phyloP scores from a whole-genome alignment of 2,888 invertebrate genomes.

The Nebria brevicollis region DNA sequence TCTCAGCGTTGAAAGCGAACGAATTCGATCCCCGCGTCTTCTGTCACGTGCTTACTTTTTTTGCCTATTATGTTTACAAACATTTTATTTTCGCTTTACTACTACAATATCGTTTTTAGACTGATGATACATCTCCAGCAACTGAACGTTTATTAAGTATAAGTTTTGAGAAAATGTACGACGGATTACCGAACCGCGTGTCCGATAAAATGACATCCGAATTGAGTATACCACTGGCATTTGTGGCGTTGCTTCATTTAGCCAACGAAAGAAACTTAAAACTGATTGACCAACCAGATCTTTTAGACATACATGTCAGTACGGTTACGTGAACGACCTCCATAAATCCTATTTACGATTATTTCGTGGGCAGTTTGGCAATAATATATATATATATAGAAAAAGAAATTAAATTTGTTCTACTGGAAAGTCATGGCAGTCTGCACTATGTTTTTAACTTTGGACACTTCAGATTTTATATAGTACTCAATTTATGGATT shows the following conservation, averaged over 20 bases:
- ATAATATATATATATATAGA: background rate
- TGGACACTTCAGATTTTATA: no score
- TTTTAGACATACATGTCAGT: slow-evolving; percentile 60
- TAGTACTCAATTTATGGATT: no score
- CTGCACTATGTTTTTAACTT: no score
- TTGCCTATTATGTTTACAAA: no score
- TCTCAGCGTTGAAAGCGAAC: no score
- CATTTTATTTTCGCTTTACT: no score
- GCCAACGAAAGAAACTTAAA: slow-evolving; percentile 81
- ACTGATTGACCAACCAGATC: slow-evolving; percentile 65
- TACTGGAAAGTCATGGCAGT: no score
- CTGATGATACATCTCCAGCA: background rate
- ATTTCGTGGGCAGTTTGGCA: background rate
- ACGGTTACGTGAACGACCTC: slow-evolving; percentile 17
- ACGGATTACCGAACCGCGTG: slow-evolving; percentile 68
- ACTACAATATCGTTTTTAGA: background rate
- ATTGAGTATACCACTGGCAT: slow-evolving; percentile 80
- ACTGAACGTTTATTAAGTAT: background rate
- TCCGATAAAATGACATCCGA: slow-evolving; percentile 74
- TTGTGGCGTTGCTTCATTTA: slow-evolving; percentile 83
- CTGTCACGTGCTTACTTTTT: no score
- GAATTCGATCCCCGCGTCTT: no score
- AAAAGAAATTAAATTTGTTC: background rate
- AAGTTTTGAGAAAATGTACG: slow-evolving; percentile 68
- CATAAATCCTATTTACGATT: background rate